Base-by-base conservation (phyloP, 1,140 invertebrate species). In the Drosophila pallidifrons region DNA sequence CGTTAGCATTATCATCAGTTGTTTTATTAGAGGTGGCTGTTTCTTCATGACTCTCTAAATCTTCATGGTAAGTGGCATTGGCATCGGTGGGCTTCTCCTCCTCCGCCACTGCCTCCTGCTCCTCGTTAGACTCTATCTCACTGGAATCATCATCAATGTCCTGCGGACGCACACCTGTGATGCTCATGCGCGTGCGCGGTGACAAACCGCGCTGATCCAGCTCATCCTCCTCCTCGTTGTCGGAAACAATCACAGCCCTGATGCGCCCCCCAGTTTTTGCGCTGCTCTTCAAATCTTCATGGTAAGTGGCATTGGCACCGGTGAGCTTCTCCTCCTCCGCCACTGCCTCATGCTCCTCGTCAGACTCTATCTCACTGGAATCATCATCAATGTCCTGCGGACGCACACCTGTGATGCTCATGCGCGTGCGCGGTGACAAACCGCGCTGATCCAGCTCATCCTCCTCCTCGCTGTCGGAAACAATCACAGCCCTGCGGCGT, bases 341-440 rank as follows among this genome's bases (percentile, higher is more conserved):
- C 20, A 2, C 20, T 2, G 20, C 5, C 16, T 47, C 7, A 11
- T 30, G n/a, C 1, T 45, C 75, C 32, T 90, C 74, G 10, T 75
- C 82, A 59, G 85, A 91, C 0, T 91, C 91, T 5, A 92, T 89
- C 58, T 91, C 91, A 52, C 91, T 92, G 13, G 81, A 82, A 13
- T 77, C 83, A 43, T 86, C 79, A 8, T 57, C 65, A 0, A 92
- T 54, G 60, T 92, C 91, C 13, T 67, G 59, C 0, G 89, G 91
- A 5, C 91, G 74, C 5, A 92, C 63, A 5, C 91, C 91, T 0
- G 91, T 92, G 5, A 92, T 92, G 41, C 91, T 92, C 89, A 91
- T 92, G 0, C 91, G 82, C 5, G 91, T 92, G 49, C 79, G 65
- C 16, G 91, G 91, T 2, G 91, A 92, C 0, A 92, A 16, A 0